Conservation (phyloP, 2,797 vertebrate genomes). For the Etheostoma nigrum region DNA sequence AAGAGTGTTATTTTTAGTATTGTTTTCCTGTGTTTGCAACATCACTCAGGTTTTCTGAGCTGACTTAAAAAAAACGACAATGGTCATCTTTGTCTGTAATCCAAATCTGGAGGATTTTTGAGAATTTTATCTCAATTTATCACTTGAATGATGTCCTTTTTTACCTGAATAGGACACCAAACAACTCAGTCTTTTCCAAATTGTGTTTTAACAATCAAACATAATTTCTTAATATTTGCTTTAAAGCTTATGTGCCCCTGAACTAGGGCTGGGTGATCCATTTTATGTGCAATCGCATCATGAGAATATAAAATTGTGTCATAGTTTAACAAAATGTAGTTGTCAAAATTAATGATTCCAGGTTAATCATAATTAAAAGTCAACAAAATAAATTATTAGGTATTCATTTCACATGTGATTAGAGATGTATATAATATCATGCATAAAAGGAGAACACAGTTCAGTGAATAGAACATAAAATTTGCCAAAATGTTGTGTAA, state of each 20-base stretch:
- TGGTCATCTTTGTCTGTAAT: not conserved
- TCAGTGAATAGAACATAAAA: not conserved
- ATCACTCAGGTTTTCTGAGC: not conserved
- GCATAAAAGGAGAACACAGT: not conserved
- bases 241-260: not conserved
- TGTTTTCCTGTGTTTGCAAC: not conserved
- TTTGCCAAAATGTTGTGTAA: not conserved
- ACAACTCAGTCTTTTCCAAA: not conserved
- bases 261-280: not conserved
- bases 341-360: not conserved
- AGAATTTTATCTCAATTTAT: not conserved
- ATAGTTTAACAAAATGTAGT: not conserved
- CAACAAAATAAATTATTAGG: not conserved
- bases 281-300: not conserved
- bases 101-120: not conserved
- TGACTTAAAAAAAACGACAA: not conserved
- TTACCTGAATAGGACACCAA: not conserved
- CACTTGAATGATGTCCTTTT: not conserved
- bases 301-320: not conserved
- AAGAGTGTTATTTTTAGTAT: not conserved
- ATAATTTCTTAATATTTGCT: not conserved
- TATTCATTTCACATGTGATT: not conserved
- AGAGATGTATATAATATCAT: not conserved
- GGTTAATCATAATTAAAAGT: not conserved
- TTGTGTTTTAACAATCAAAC: not conserved